Evolutionary conservation across 1,140 invertebrate species (phyloP), one percentile per base, ranked within the genome.

Genomic region (Luehdorfia chinensis): DNA sequence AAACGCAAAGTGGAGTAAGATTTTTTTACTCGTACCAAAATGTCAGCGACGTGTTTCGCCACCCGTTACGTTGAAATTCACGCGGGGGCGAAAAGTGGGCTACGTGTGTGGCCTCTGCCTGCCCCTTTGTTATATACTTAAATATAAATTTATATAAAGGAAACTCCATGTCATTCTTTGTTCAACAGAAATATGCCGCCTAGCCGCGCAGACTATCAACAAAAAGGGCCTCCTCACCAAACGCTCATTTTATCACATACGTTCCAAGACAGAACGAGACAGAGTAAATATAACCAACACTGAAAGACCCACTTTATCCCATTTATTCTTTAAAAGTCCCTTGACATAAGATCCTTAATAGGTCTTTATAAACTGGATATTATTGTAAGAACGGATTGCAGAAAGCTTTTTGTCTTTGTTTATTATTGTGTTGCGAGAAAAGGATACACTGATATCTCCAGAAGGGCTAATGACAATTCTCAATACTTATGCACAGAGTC

Each of bases 151-250:
- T 28, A 11, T 8, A 30, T 23, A 14, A 56, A 14, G 28, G 1
- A 50, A 0, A 27, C 69, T 78, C 69, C 34, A 60, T 19, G 0
- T 0, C n/a, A n/a, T 4, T 55, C 53, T 15, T 2, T 73, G 60
- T 72, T 39, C 59, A 32, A 50, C 67, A 67, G 66, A 83, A 81
- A 83, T 84, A 76, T 84, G 77, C 80, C 75, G 75, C 77, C 78
- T 81, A 81, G 74, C 72, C 68, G 66, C 58, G 75, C 79, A 85
- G 81, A 85, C 81, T 79, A 79, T 75, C 61, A 75, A 76, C 81
- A 85, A 85, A 85, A 85, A 85, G 78, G 71, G 63, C 72, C 75
- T 75, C 75, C 67, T 71, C 60, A 76, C 72, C 61, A 63, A 70
- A 72, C 61, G 55, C 49, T 59, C 67, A 62, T 75, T 72, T 77